Percentiles rank a stretch among this genome's conserved stretches.
Evolutionary conservation across 2,113 vertebrate species (phyloP).

Genomic region (Scomber scombrus): DNA sequence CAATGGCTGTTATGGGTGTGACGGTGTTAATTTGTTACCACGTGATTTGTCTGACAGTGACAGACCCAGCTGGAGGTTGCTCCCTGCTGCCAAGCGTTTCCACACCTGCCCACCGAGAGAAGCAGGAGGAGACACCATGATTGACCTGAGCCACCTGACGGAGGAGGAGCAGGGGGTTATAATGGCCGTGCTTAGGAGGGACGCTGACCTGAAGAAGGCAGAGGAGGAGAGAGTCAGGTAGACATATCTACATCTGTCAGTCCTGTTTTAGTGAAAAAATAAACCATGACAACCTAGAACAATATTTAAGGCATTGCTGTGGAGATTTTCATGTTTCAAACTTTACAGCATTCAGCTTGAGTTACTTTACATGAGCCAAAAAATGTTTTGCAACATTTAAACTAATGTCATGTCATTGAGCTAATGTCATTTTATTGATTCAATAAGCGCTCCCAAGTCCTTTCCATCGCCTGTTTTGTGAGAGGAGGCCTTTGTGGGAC

Average conservation of each 20-base stretch:
- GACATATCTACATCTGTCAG: not conserved
- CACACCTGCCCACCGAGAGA: not conserved
- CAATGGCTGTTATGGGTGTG: not conserved
- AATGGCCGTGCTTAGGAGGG: conserved; percentile 92
- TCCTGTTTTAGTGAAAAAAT: not conserved
- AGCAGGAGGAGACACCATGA: conserved; percentile 86
- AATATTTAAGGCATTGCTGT: no score
- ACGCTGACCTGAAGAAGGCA: conserved; percentile 90
- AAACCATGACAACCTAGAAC: not conserved
- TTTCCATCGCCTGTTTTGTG: conserved; percentile 25
- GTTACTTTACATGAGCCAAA: not conserved
- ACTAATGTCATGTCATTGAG: conserved; percentile 33
- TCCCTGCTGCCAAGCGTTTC: not conserved
- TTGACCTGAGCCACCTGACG: conserved; percentile 95
- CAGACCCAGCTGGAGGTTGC: conserved; percentile 10
- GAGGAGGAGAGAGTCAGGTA: conserved; percentile 95
- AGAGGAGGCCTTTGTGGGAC: conserved; percentile 49
- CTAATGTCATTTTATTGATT: conserved; percentile 57
- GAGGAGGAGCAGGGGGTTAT: conserved; percentile 95
- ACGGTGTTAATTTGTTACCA: not conserved
- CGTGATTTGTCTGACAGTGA: not conserved
- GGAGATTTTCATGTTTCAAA: no score
- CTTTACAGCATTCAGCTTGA: not conserved
- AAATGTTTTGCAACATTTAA: conserved; percentile 26
- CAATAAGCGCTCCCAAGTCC: conserved; percentile 5